Base-by-base conservation (phyloP, 2,797 vertebrate genomes). In the Acanthiza pusilla region DNA sequence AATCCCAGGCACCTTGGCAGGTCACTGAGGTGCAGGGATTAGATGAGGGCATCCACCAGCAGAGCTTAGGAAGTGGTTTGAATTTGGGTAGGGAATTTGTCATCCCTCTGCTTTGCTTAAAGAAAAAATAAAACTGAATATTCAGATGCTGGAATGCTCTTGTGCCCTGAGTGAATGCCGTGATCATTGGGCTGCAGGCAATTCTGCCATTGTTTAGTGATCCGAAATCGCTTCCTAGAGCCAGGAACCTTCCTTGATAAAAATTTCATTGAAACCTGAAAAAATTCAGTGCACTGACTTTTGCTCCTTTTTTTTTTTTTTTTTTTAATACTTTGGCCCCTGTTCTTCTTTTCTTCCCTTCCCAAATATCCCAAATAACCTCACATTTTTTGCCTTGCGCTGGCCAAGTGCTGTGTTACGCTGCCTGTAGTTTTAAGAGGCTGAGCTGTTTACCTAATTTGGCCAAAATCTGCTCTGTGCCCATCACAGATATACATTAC, bases 121-220 rank as follows among this genome's bases (percentile, higher is more conserved):
- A 91, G 36, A 38, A 81, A 68, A 78, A 91, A 5, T 21, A 29
- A 53, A 87, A 60, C 16, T 51, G 78, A 54, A 65, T 92, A 77
- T 90, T 91, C 70, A 78, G 13, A 25, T 92, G 45, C 50, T 77
- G 82, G 81, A 30, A 72, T 32, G 68, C 91, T 83, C 16, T 7
- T 16, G 48, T 89, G 92, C 89, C 91, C 87, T 29, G 92, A 82
- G 84, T 89, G 94, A 96, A 70, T 73, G 92, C 91, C 0, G 7
- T 67, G 81, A 48, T 82, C 85, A 81, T 58, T 48, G 93, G 70
- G 60, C 91, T 81, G 85, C 91, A 81, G 89, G 96, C 89, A 48
- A 16, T 78, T 48, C 5, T 93, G 70, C 43, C 4, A 5, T 72
- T 88, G 53, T 84, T 88, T 80, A 83, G 73, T 93, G 92, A 86